A percentile compares a stretch with the other conserved stretches of the same genome.
Conservation (phyloP, 1,140 invertebrate species). For the Hyles vespertilio region DNA sequence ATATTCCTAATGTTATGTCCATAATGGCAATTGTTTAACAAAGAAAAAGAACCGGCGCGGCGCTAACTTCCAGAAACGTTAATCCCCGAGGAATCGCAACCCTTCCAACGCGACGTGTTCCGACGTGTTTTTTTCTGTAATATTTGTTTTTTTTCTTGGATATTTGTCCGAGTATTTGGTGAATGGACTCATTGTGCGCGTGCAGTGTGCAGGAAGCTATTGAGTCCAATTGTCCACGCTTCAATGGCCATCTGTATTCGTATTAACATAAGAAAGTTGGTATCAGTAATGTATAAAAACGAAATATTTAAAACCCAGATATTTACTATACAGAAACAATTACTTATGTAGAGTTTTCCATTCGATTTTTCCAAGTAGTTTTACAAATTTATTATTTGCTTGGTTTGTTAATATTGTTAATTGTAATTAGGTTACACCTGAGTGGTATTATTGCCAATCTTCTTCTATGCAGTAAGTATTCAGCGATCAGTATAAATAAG, state of each 20-base stretch:
- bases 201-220: constrained; percentile 61
- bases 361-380: no score
- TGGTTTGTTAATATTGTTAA: no score
- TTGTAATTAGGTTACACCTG: no score
- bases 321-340: neutral
- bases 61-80: constrained; percentile 51
- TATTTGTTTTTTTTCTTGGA: constrained; percentile 10
- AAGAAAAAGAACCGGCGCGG: constrained; percentile 34
- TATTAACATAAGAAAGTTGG: constrained; percentile 59
- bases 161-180: constrained; percentile 39
- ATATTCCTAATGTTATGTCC: no score
- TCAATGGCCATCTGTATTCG: constrained; percentile 39
- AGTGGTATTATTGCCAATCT: no score
- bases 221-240: constrained; percentile 54
- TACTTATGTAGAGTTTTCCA: neutral
- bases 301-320: constrained; percentile 1
- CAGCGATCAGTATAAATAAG: no score
- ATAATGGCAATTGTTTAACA: no score
- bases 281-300: constrained; percentile 7
- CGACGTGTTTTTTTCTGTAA: constrained; percentile 11
- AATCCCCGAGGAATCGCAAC: constrained; percentile 52
- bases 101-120: constrained; percentile 32
- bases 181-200: constrained; percentile 56
- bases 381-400: no score
- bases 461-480: no score